Percentiles rank a stretch among this genome's conserved stretches.
Evolutionary conservation across 1,140 invertebrate species (phyloP).

Genomic region (Cherax quadricarinatus): DNA sequence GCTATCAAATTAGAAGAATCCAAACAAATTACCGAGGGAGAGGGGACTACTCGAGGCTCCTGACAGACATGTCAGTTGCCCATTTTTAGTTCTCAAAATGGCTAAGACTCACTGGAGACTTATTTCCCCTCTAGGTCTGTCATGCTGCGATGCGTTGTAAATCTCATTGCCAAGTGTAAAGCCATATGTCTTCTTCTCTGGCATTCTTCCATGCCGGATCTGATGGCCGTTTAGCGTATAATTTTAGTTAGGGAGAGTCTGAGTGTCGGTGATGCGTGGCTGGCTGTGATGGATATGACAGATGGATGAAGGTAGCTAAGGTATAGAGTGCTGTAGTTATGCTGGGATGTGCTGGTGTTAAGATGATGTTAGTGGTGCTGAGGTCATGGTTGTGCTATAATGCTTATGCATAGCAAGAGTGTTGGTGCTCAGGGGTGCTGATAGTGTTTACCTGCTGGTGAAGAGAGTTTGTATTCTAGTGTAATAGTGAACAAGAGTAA

Average conservation of each 20-base stretch:
- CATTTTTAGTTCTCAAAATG: neutral
- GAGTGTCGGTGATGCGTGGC: conserved; percentile 38
- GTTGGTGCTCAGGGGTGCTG: no score
- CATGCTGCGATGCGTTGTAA: conserved; percentile 39
- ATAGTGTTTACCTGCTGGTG: no score
- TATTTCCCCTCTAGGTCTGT: conserved; percentile 21
- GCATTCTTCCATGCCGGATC: conserved; percentile 28
- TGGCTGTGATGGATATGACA: conserved; percentile 13
- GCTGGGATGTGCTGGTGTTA: neutral
- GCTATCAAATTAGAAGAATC: neutral
- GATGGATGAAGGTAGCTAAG: neutral
- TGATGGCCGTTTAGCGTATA: conserved; percentile 66
- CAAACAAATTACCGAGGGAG: neutral
- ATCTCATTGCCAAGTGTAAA: conserved; percentile 52
- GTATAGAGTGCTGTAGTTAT: neutral
- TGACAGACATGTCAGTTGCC: conserved; percentile 39
- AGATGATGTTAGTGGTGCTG: no score
- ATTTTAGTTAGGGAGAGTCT: conserved; percentile 55
- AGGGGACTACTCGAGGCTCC: neutral
- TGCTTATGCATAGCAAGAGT: no score
- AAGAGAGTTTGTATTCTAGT: no score
- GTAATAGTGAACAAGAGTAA: no score
- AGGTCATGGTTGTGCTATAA: no score
- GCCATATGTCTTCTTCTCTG: conserved; percentile 33
- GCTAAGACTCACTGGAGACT: neutral